phyloP scores from a whole-genome alignment of 2,113 vertebrate species.

The Neolamprologus brichardi region DNA sequence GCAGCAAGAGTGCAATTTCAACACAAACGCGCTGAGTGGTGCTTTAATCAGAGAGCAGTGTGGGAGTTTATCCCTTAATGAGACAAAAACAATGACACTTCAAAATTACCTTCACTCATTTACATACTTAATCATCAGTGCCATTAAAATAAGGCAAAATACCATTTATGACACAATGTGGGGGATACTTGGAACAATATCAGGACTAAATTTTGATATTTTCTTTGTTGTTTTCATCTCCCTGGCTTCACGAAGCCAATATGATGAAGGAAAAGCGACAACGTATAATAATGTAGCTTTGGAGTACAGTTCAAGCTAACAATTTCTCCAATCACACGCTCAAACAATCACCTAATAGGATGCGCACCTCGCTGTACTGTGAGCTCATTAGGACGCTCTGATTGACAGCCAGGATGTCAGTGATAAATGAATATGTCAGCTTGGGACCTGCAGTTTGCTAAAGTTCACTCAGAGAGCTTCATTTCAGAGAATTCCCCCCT shows the following conservation, averaged over 20 bases:
- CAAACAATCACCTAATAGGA: background rate
- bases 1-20: background rate
- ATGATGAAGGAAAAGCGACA: background rate
- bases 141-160: background rate
- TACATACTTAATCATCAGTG: background rate
- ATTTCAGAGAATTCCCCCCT: background rate
- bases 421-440: background rate
- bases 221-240: background rate
- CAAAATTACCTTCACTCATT: background rate
- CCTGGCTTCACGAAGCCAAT: background rate
- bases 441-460: background rate
- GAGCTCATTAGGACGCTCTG: background rate
- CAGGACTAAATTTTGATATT: background rate
- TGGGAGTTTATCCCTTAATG: background rate
- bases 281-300: background rate
- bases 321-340: background rate
- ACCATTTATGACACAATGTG: background rate
- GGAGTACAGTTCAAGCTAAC: background rate
- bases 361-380: background rate
- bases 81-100: background rate
- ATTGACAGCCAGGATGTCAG: background rate
- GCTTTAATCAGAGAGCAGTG: constrained; percentile 2
- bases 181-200: background rate
- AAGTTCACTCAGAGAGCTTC: background rate
- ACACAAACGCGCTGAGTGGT: background rate